Evolutionary conservation across 2,797 vertebrate species (phyloP).

Genomic region (Pseudocheirus occidentalis): DNA sequence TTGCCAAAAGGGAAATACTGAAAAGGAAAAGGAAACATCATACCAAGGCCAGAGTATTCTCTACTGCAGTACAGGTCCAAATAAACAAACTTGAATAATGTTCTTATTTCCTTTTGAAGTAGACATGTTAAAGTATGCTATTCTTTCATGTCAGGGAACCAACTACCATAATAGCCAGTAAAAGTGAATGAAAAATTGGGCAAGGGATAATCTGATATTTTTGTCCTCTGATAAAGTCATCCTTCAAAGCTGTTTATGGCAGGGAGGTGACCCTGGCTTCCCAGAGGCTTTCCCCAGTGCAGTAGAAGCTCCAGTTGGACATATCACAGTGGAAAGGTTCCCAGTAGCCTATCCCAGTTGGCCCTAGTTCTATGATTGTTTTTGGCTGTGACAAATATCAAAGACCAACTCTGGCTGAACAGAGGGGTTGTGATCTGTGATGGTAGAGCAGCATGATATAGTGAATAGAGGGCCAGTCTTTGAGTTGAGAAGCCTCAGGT

Average conservation of each 20-base stretch:
- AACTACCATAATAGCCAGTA: constrained; percentile 24
- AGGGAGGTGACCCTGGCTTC: neutral
- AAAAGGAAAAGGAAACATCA: constrained; percentile 62
- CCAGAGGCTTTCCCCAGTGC: neutral
- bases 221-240: neutral
- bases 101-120: constrained; percentile 52
- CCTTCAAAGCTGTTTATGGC: neutral
- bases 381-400: neutral
- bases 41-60: constrained; percentile 50
- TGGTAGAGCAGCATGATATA: neutral
- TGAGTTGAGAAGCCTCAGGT: neutral
- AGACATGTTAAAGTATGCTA: constrained; percentile 23
- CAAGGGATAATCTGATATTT: neutral
- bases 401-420: neutral
- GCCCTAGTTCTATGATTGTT: neutral
- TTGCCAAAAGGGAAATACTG: constrained; percentile 61
- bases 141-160: neutral
- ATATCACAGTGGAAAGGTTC: neutral
- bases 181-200: neutral
- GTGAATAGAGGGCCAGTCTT: neutral
- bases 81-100: constrained; percentile 68
- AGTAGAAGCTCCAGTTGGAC: neutral
- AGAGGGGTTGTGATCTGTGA: neutral
- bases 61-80: constrained; percentile 60
- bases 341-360: neutral